These are phyloP conservation scores for Eriocheir sinensis DNA, from an alignment of 1,140 invertebrate species.

Conservation along the genomic window DNA sequence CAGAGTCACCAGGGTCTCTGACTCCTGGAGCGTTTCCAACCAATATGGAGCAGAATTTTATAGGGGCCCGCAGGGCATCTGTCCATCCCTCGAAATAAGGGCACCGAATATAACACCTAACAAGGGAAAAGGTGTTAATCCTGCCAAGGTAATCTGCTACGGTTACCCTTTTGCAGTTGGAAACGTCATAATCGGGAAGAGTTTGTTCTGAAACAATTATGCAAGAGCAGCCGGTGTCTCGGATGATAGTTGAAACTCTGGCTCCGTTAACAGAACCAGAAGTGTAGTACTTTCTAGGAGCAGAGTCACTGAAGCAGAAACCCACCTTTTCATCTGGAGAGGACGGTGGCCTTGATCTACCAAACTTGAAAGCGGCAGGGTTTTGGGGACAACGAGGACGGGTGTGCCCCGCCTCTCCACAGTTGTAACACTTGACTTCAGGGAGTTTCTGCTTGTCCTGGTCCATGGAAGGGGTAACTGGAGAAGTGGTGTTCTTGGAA, in stretches of 20 bases:
- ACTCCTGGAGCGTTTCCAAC: conserved; percentile 22
- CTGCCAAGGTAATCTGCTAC: conserved; percentile 52
- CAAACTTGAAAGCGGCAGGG: neutral
- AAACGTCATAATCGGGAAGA: conserved; percentile 11
- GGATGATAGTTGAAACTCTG: conserved; percentile 41
- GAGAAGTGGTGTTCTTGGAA: too few relatives aligned
- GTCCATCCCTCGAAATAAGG: conserved; percentile 51
- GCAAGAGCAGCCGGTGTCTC: conserved; percentile 58
- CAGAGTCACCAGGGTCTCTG: neutral
- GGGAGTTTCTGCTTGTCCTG: too few relatives aligned
- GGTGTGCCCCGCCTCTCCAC: conserved; percentile 15
- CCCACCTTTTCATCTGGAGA: neutral
- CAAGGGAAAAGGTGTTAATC: conserved; percentile 33
- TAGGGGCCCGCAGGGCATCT: conserved; percentile 47
- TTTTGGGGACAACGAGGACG: neutral
- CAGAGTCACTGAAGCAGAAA: neutral
- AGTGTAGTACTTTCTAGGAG: neutral
- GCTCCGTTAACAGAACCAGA: conserved; percentile 35
- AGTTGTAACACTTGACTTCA: conserved; percentile 7
- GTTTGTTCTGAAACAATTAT: conserved; percentile 54
- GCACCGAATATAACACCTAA: conserved; percentile 49
- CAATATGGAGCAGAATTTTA: conserved; percentile 38
- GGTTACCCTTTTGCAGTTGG: neutral
- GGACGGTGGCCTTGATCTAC: neutral
- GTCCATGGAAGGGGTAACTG: too few relatives aligned